Evolutionary conservation across 2,113 vertebrate species (phyloP), one percentile per base, ranked within the genome.

Genomic region (Leiothrix lutea): DNA sequence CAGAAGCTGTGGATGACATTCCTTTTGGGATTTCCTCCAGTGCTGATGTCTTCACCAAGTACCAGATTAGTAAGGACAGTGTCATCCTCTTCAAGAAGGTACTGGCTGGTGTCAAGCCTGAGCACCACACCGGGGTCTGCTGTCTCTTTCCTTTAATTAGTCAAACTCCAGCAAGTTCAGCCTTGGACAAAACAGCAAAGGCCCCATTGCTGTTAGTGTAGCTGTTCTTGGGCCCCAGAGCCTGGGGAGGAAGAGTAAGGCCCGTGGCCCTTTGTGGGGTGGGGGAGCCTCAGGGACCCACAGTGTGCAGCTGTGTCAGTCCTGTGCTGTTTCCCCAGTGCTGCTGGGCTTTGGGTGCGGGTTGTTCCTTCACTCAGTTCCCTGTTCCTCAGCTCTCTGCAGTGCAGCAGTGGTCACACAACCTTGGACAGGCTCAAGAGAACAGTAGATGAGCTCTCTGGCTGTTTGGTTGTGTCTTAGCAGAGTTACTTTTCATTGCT

Each of bases 71-170:
- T 69, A 97, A 98, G 89, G 99, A 99, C 7, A 58, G 98, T 0
- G 97, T 99, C 29, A 98, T 99, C 61, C 99, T 99, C 85, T 99
- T 99, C 80, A 99, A 99, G 97, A 99, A 99, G 99, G 99, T 99
- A 95, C 51, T 78, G n/a, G 29, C 14, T 73, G 45, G 13, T 61
- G 65, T 40, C 20, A 28, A 57, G 44, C 10, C 3, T 3, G 11
- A 66, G 65, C 33, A 25, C n/a, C 9, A 12, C 1, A 1, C 20
- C 53, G 20, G 23, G 22, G 6, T 57, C 29, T 61, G 40, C 40
- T 92, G 25, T 47, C 11, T 64, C 4, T 56, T 47, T 15, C 9
- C 24, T 80, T 40, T 53, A 14, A 5, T 50, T 14, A n/a, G 28
- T 57, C 18, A 14, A 3, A 8, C 11, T 80, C 20, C 20, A 40